Percentiles rank a stretch among this genome's conserved stretches.
Evolutionary conservation across 2,888 invertebrate species (phyloP).

Genomic region (Melanotus villosus): DNA sequence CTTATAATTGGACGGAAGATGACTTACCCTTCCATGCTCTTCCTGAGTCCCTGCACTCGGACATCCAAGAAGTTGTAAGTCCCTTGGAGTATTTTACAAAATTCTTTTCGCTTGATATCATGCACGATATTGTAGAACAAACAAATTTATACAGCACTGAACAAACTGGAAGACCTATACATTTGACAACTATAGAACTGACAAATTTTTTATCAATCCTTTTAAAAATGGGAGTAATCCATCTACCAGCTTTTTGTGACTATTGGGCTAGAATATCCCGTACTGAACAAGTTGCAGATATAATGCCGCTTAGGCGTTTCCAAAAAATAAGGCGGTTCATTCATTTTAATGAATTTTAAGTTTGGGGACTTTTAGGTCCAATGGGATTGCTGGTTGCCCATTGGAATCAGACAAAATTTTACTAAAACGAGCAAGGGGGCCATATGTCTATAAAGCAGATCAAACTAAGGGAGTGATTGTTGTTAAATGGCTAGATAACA

Average conservation of each 20-base stretch:
- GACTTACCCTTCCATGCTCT: constrained; percentile 3
- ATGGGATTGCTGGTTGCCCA: too few species aligned
- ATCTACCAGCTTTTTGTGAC: constrained; percentile 36
- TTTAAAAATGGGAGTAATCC: constrained; percentile 42
- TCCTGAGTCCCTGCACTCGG: not conserved
- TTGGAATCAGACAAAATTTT: too few species aligned
- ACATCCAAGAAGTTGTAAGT: not conserved
- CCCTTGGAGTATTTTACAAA: constrained; percentile 37
- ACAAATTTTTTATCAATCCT: constrained; percentile 37
- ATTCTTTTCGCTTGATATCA: constrained; percentile 30
- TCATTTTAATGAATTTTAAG: constrained; percentile 39
- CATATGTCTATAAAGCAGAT: too few species aligned
- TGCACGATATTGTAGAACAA: constrained; percentile 30
- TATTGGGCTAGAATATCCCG: constrained; percentile 29
- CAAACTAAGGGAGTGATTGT: not conserved
- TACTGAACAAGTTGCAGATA: constrained; percentile 35
- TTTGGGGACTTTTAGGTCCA: too few species aligned
- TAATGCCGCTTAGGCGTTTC: constrained; percentile 45
- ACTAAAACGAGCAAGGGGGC: too few species aligned
- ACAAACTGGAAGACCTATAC: constrained; percentile 12
- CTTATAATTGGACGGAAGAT: constrained; percentile 21
- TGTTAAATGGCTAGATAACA: constrained; percentile 3
- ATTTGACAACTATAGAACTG: constrained; percentile 12
- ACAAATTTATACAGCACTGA: constrained; percentile 42
- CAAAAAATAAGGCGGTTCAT: constrained; percentile 45